Evolutionary conservation across 2,888 invertebrate species (phyloP), one percentile per base, ranked within the genome.

Genomic region (Anthoptus insignis): DNA sequence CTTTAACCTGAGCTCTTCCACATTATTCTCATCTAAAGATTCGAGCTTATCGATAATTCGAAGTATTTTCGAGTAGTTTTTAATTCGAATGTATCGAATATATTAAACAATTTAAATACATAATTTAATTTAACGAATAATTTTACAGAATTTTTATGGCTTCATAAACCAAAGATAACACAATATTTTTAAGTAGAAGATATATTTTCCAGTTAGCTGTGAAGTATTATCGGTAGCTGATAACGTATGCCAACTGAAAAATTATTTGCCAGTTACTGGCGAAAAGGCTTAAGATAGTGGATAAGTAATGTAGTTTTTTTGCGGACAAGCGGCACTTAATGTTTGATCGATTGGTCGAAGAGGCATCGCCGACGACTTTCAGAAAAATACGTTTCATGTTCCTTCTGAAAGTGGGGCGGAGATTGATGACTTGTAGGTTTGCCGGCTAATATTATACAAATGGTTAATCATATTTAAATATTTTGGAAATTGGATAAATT

Each of bases 341-440:
- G 27, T 59, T 50, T 60, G 60, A 60, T 60, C 52, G 60, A 60
- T 60, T 32, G 53, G 11, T 27, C 8, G 24, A 21, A 11, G 39
- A n/a, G 29, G 42, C 9, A 34, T 32, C 34, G 50, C 42, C 60
- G 19, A 42, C 9, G 39, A 53, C 60, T 52, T 53, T 42, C 52
- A 42, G 52, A 53, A 52, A 53, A 59, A 60, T 14, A 50, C 27
- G 16, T 59, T 59, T 27, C 50, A 37, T 59, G 59, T 52, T 19
- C 34, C 22, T 24, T 19, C 42, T 42, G 42, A 37, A 54, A 54
- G 22, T 24, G 11, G 29, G 29, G 16, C 19, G 58, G 34, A 34
- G 34, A 34, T 16, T 14, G 59, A 59, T 50, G 24, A 19, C 42
- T 19, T 16, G 19, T 8, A 19, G 19, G 9, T 42, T 16, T 19